phyloP scores from a whole-genome alignment of 2,888 invertebrate genomes.

The Heteromyza rotundicornis region DNA sequence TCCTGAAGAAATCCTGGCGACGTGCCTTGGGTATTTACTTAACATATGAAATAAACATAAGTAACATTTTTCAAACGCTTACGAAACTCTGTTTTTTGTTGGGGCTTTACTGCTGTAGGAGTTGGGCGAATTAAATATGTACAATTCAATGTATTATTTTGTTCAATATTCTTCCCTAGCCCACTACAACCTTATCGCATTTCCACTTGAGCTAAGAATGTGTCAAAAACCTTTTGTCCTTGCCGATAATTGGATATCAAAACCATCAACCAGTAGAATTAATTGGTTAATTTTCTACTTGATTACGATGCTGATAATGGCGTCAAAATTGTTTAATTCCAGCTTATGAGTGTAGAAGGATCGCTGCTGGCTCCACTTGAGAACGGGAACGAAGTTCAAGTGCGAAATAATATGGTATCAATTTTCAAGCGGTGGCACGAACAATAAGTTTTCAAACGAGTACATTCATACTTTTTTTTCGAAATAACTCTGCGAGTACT shows the following conservation, averaged over 20 bases:
- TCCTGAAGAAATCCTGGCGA: too few relatives aligned
- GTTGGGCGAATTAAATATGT: too few relatives aligned
- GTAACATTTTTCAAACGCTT: too few relatives aligned
- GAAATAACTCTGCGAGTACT: not conserved
- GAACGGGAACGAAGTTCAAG: slow-evolving; percentile 11
- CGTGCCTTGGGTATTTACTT: too few relatives aligned
- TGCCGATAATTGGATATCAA: slow-evolving; percentile 21
- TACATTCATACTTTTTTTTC: too few relatives aligned
- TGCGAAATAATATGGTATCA: slow-evolving; percentile 28
- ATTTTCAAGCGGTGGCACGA: slow-evolving; percentile 25
- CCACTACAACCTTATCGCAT: too few relatives aligned
- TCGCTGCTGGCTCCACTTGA: not conserved
- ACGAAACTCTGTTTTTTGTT: too few relatives aligned
- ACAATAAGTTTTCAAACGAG: not conserved
- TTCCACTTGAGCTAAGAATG: not conserved
- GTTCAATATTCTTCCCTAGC: too few relatives aligned
- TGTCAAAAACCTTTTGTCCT: slow-evolving; percentile 17
- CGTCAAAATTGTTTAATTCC: not conserved
- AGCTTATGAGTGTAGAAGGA: not conserved
- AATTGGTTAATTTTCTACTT: slow-evolving; percentile 47
- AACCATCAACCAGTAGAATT: slow-evolving; percentile 40
- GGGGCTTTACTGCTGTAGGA: too few relatives aligned
- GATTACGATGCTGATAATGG: slow-evolving; percentile 53
- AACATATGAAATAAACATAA: too few relatives aligned
- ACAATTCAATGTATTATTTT: too few relatives aligned